Base-by-base conservation (phyloP, 1,140 invertebrate species). In the Capitella teleta region DNA sequence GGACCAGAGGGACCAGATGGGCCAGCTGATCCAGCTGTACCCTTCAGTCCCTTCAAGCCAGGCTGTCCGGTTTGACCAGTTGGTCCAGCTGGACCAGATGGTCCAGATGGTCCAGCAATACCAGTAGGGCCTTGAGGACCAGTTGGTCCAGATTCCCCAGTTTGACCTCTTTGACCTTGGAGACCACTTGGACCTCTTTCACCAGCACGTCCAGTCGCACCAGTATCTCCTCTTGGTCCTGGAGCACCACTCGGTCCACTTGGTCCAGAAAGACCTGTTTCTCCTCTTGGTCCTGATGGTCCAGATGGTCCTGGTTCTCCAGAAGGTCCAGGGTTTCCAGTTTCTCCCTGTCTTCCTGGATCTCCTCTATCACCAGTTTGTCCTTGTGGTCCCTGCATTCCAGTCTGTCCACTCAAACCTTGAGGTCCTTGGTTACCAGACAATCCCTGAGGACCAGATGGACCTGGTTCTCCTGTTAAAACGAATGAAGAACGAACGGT, bases 381-480 rank as follows among this genome's bases (percentile, higher is more conserved):
- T 38, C 56, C 56, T 4, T 25, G n/a, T 47, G 25, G 16, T 24
- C 64, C 63, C 30, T 19, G 37, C 46, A 51, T 56, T 45, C 32
- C 44, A 21, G 47, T 36, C 25, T 18, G 37, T 14, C 51, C 51
- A 19, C 24, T 28, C 25, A 26, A 12, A 28, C 51, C 51, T n/a
- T 23, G 19, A n/a, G 36, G 25, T 25, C 51, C 51, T 18, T 21
- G 12, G n/a, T 8, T 21, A 21, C 84, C 84, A 30, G 80, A 78
- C 54, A 85, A 83, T 51, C 85, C 84, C 64, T 25, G 81, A 67
- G 79, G 78, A 25, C 85, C 86, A 19, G 80, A 78, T 24, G 80
- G 76, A n/a, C n/a, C n/a, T n/a, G n/a, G n/a, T n/a, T n/a, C n/a
- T n/a, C n/a, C n/a, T n/a, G n/a, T n/a, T n/a, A n/a, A n/a, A n/a